Evolutionary conservation across 2,888 invertebrate genomes (phyloP), one percentile per base, ranked within the genome.

Genomic region (Galeruca laticollis): DNA sequence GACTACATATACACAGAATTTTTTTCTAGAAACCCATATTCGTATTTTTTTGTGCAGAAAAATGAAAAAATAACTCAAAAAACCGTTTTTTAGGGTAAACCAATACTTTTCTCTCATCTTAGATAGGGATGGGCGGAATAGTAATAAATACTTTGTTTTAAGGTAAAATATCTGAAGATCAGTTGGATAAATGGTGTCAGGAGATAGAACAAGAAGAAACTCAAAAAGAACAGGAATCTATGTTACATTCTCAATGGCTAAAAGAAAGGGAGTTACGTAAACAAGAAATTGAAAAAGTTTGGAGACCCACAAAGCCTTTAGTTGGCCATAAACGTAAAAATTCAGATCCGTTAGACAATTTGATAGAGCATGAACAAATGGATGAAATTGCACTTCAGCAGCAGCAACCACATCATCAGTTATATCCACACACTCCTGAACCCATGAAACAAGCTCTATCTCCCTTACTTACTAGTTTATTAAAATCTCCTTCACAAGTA

Each of bases 391-490:
- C 51, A 21, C 26, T 54, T 3, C 63, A 63, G 40, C 70, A 68
- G n/a, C 77, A 78, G 47, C 75, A 68, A 47, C 72, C 71, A 54
- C 70, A 68, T 56, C 72, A 74, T 35, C 75, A 71, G 18, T 56
- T 69, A 20, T 75, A 65, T 33, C 69, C 63, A 18, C 77, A 73
- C 60, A 60, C 54, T 10, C 71, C 71, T 49, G 73, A 71, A 37
- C 51, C 71, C 4, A 31, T 86, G 4, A 87, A 87, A 69, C 86
- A 89, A 2, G 90, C 89, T 0, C 87, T 91, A 0, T 92, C 92
- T 0, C 95, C 95, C 0, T 85, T 96, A 52, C 87, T 96, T 57
- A 95, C 96, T 9, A 95, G 95, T 56, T 87, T 96, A 43, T 86
- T 96, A 5, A 94, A 95, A 83, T 92, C 92, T 54, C 89, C 90